Percentiles rank a stretch among this genome's conserved stretches.
These are phyloP conservation scores for Stylophora pistillata DNA, from an alignment of 64 coral and sea anemone genomes.

Conservation along the genomic window DNA sequence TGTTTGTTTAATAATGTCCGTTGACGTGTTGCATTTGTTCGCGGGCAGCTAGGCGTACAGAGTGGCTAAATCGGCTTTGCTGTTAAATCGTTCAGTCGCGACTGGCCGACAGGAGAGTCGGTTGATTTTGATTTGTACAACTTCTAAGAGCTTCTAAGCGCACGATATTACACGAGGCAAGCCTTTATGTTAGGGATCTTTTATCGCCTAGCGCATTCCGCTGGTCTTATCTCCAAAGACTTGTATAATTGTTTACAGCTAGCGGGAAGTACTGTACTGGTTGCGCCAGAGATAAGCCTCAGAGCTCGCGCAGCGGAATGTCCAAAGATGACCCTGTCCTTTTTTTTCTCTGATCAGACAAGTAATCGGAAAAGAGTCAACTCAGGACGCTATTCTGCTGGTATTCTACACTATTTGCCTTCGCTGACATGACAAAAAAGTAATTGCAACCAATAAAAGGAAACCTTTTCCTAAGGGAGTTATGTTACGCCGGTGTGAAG, in stretches of 20 bases:
- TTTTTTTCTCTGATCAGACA: not conserved
- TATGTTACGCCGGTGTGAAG: not conserved
- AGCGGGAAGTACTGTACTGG: not conserved
- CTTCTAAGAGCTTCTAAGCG: not conserved
- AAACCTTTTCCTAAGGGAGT: not conserved
- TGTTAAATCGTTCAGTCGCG: constrained; percentile 14
- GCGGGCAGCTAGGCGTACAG: not conserved
- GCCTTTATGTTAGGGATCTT: constrained; percentile 6
- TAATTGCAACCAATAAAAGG: not conserved
- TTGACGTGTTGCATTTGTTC: constrained; percentile 14
- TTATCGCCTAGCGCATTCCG: constrained; percentile 23
- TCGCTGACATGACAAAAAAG: not conserved
- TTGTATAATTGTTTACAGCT: constrained; percentile 50
- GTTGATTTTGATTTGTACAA: constrained; percentile 4
- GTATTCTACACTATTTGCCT: not conserved
- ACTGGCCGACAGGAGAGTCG: not conserved
- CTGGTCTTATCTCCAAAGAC: constrained; percentile 37
- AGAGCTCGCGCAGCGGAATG: not conserved
- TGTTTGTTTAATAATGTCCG: constrained; percentile 41
- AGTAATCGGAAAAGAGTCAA: not conserved
- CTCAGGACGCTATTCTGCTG: not conserved
- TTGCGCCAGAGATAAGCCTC: constrained; percentile 5
- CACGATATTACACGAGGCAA: constrained; percentile 1
- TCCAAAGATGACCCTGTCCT: not conserved
- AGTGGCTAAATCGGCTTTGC: constrained; percentile 15